A percentile compares a stretch with the other conserved stretches of the same genome.
These are phyloP conservation scores for Lucinisca nassula DNA, from an alignment of 2,888 invertebrate species.

Conservation along the genomic window DNA sequence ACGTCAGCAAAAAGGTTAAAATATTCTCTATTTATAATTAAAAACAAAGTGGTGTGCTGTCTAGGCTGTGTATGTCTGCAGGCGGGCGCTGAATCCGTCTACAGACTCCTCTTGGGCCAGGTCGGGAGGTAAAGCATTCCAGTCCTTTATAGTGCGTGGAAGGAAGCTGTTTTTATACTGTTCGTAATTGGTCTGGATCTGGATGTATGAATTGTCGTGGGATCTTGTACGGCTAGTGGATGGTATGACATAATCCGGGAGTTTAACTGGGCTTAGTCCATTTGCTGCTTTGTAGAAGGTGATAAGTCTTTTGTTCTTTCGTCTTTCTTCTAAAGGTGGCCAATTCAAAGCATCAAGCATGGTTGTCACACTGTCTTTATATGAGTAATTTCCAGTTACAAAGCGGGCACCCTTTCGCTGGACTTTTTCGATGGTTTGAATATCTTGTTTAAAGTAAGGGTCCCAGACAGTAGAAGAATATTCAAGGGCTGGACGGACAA, in stretches of 20 bases:
- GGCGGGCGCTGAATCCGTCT: not conserved
- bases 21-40: not conserved
- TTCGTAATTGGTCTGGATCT: constrained; percentile 4
- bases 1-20: not conserved
- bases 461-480: not conserved
- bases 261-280: not conserved
- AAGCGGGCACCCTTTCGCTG: not conserved
- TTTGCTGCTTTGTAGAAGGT: not conserved
- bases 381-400: not conserved
- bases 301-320: not conserved
- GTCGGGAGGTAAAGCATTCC: constrained; percentile 9
- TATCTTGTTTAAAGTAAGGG: not conserved
- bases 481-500: not conserved
- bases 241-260: not conserved
- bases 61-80: not conserved
- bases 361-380: not conserved
- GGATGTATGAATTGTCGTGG: not conserved
- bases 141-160: not conserved
- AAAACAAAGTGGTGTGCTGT: not conserved
- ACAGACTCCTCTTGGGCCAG: not conserved
- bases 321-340: not conserved
- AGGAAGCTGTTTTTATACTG: constrained; percentile 2
- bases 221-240: constrained; percentile 2
- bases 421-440: not conserved
- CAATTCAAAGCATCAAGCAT: constrained; percentile 7